Evolutionary conservation across 1,140 invertebrate species (phyloP), one percentile per base, ranked within the genome.

Genomic region (Gonatopus flavifemur): DNA sequence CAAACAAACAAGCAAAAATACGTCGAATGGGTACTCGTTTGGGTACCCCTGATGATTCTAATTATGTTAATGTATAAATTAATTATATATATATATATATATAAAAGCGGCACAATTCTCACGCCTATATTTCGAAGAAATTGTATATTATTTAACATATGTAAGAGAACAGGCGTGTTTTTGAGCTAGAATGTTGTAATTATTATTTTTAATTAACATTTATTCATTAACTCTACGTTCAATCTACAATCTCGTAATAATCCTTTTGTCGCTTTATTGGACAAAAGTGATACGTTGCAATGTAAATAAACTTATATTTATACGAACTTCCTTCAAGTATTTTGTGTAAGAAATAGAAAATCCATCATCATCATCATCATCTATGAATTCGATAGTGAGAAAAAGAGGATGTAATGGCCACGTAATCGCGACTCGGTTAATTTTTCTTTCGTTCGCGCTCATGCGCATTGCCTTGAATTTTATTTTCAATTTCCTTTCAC

Each of bases 281-380:
- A 61, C 63, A 64, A 66, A 60, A 66, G 66, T n/a, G 48, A 72
- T 69, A 63, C 71, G 72, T 77, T 77, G 70, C 67, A 74, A 72
- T 77, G 73, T 77, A 77, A 77, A 77, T 77, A 77, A 77, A 77
- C 74, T 70, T 77, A 77, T 76, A 77, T 74, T 76, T 76, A 76
- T 77, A 77, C 61, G 60, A 74, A 10, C n/a, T n/a, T n/a, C n/a
- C n/a, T n/a, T n/a, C n/a, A n/a, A n/a, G n/a, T n/a, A n/a, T n/a
- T n/a, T n/a, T n/a, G n/a, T n/a, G n/a, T n/a, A n/a, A n/a, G n/a
- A n/a, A n/a, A n/a, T n/a, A n/a, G n/a, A n/a, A n/a, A n/a, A n/a
- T n/a, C n/a, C n/a, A n/a, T n/a, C n/a, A n/a, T n/a, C n/a, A n/a
- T n/a, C n/a, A n/a, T n/a, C n/a, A n/a, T n/a, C n/a, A n/a, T n/a